Conservation (phyloP, 2,888 invertebrate genomes). For the Belgica antarctica region DNA sequence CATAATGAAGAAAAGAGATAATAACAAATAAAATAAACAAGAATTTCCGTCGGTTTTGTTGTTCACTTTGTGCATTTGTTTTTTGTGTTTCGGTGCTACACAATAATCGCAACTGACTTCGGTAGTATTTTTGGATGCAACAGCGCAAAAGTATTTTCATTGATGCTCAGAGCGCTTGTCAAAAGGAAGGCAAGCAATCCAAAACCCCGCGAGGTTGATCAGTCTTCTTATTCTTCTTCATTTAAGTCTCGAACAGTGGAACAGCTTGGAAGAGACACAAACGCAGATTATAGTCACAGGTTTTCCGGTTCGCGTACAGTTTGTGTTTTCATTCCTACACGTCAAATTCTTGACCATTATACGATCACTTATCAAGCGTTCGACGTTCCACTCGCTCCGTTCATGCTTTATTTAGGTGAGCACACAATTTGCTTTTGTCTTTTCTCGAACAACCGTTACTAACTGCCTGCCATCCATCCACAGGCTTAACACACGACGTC, state of each 20-base stretch:
- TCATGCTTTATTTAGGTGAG: constrained; percentile 31
- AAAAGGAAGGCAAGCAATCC: neutral
- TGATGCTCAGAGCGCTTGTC: neutral
- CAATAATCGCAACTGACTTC: neutral
- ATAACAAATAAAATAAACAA: constrained; percentile 44
- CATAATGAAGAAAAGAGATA: constrained; percentile 43
- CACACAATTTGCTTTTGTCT: constrained; percentile 14
- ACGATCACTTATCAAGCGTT: constrained; percentile 38
- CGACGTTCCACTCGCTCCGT: constrained; percentile 21
- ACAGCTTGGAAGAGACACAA: constrained; percentile 3
- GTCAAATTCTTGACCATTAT: constrained; percentile 38
- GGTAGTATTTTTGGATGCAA: neutral
- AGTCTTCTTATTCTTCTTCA: neutral
- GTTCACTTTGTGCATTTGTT: constrained; percentile 36
- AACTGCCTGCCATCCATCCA: neutral
- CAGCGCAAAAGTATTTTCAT: neutral
- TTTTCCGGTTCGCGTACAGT: constrained; percentile 42
- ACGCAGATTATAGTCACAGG: constrained; percentile 21
- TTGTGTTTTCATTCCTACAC: constrained; percentile 41
- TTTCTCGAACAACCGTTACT: constrained; percentile 39
- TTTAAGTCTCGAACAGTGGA: neutral
- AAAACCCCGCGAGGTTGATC: neutral
- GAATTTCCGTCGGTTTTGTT: constrained; percentile 44
- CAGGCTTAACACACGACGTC: neutral
- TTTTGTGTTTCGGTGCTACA: neutral